Base-by-base conservation (phyloP, 2,888 invertebrate genomes). In the Synanthedon vespiformis region DNA sequence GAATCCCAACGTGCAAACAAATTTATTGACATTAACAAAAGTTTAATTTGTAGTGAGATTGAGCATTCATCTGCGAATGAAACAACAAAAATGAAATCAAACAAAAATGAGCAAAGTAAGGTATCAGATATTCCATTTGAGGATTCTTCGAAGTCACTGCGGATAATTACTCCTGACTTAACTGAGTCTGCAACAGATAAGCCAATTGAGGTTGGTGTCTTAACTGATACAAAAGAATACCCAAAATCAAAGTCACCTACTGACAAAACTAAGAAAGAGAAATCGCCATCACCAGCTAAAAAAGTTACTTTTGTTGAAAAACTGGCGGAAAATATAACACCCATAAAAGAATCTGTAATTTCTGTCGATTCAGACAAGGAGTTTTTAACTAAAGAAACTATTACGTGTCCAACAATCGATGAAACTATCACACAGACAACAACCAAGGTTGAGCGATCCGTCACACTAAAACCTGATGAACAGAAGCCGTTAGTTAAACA, bases 11-110 rank as follows among this genome's bases (percentile, higher is more conserved):
- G 50, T n/a, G 50, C 12, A n/a, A 50, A 34, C 1, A 50, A 47
- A 13, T 27, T 59, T 40, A 40, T 52, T 14, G 58, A 59, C 34
- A 49, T 54, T 6, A 58, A 57, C 4, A 59, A 58, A 13, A 53
- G 44, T 18, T 52, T 57, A 1, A 53, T 61, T 40, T 50, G 40
- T 10, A 59, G 56, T 54, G 60, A 63, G 55, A 56, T 52, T 16
- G 55, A 58, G 12, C 55, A 55, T 41, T 13, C 40, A 40, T 40
- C 49, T 44, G 40, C 22, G 4, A 40, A 55, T 18, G 51, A n/a
- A 55, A 57, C 18, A 49, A 56, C 13, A n/a, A 34, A 13, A 13
- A 41, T 27, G 14, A 27, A 11, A 13, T 63, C 65, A 4, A 53
- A 49, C n/a, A 56, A 55, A 27, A n/a, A n/a, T n/a, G 51, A 53